These are phyloP conservation scores for Leuctra nigra DNA, from an alignment of 2,888 invertebrate genomes.

Conservation along the genomic window DNA sequence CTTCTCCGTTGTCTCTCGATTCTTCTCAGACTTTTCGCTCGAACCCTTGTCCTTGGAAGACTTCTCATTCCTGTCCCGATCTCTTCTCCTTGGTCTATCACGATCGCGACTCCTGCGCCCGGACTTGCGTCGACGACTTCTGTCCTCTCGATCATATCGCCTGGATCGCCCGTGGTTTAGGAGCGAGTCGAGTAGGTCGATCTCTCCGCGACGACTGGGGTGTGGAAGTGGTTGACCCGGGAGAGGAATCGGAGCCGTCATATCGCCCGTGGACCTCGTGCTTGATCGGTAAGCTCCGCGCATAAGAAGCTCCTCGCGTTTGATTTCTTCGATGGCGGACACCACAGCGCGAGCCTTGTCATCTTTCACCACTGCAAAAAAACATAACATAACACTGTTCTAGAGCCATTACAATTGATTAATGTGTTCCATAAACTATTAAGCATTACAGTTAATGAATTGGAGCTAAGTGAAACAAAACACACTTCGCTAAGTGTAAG, in stretches of 20 bases:
- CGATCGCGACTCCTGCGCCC: constrained; percentile 1
- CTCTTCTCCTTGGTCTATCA: not conserved
- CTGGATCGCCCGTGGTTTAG: not conserved
- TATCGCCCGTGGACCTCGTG: not conserved
- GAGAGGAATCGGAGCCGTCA: constrained; percentile 24
- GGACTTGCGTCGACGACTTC: not conserved
- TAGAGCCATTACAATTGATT: no score
- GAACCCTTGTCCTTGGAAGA: no score
- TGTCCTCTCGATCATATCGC: not conserved
- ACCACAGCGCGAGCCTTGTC: constrained; percentile 27
- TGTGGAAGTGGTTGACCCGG: constrained; percentile 5
- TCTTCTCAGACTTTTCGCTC: no score
- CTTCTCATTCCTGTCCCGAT: constrained; percentile 4
- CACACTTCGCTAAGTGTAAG: no score
- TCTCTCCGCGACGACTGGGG: not conserved
- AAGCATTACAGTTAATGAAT: no score
- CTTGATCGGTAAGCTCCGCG: constrained; percentile 16
- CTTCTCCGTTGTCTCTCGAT: no score
- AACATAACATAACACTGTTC: no score
- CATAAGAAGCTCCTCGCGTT: constrained; percentile 27
- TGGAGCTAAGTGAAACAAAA: no score
- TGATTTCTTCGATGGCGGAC: constrained; percentile 29
- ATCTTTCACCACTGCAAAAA: constrained; percentile 19
- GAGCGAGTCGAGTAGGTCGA: not conserved
- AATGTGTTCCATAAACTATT: no score